Evolutionary conservation across 1,140 invertebrate genomes (phyloP).

Genomic region (Augochlora pura): DNA sequence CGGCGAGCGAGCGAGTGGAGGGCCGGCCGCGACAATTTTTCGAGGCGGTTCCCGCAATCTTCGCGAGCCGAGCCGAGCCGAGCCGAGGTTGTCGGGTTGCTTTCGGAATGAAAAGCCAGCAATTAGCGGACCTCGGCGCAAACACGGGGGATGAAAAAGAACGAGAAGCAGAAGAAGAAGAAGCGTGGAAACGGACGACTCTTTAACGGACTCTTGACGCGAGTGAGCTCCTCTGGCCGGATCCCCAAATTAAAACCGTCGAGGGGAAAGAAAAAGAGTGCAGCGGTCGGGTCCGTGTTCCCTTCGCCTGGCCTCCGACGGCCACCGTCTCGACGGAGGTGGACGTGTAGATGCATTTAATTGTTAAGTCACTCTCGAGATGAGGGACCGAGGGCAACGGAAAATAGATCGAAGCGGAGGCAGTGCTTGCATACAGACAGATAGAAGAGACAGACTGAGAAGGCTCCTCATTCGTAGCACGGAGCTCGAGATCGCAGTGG

Average conservation of each 20-base stretch:
- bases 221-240: background rate
- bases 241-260: constrained; percentile 10
- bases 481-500: constrained; percentile 67
- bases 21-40: background rate
- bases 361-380: constrained; percentile 59
- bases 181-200: background rate
- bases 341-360: constrained; percentile 57
- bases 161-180: background rate
- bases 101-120: constrained; percentile 16
- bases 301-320: no score
- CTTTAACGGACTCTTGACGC: background rate
- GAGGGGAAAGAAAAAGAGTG: constrained; percentile 12
- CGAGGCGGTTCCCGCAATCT: background rate
- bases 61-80: background rate
- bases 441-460: constrained; percentile 60
- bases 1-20: no score
- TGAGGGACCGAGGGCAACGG: constrained; percentile 16
- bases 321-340: background rate
- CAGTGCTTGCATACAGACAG: constrained; percentile 41
- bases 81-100: background rate
- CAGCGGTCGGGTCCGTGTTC: background rate
- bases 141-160: background rate
- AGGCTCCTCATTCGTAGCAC: constrained; percentile 63
- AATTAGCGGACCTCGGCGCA: constrained; percentile 3
- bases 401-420: constrained; percentile 17